Conservation (phyloP, 2,797 vertebrate species). For the Aulostomus chinensis region DNA sequence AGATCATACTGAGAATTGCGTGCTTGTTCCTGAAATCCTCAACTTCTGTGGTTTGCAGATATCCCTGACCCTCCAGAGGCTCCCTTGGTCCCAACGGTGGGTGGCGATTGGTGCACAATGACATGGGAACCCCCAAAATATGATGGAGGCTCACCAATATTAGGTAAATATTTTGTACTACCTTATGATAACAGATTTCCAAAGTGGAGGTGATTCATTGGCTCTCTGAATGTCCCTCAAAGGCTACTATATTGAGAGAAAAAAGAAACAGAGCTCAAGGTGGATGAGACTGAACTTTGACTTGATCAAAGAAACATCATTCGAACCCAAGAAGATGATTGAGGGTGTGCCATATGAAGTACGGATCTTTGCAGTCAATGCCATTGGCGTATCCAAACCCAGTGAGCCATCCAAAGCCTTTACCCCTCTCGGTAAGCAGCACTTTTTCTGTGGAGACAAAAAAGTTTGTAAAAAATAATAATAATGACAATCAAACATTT, state of each 20-base stretch:
- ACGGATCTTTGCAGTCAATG: slow-evolving; percentile 94
- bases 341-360: slow-evolving; percentile 98
- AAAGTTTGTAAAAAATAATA: too few species aligned
- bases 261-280: slow-evolving; percentile 98
- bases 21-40: neutral
- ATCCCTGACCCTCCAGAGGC: slow-evolving; percentile 93
- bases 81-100: slow-evolving; percentile 88
- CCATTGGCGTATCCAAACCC: slow-evolving; percentile 93
- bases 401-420: slow-evolving; percentile 96
- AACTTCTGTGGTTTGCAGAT: slow-evolving; percentile 74
- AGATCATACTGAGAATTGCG: neutral
- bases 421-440: slow-evolving; percentile 94
- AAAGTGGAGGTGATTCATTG: neutral
- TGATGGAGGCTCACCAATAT: slow-evolving; percentile 92
- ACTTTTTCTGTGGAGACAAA: too few species aligned
- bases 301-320: slow-evolving; percentile 92
- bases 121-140: slow-evolving; percentile 92
- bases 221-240: neutral
- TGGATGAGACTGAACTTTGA: slow-evolving; percentile 99
- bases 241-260: slow-evolving; percentile 98
- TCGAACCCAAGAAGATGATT: slow-evolving; percentile 99
- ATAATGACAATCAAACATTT: too few species aligned
- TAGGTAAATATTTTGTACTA: slow-evolving; percentile 78
- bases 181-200: neutral
- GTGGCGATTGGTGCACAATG: slow-evolving; percentile 97